Conservation (phyloP, 2,113 vertebrate genomes). For the Proterorhinus semilunaris region DNA sequence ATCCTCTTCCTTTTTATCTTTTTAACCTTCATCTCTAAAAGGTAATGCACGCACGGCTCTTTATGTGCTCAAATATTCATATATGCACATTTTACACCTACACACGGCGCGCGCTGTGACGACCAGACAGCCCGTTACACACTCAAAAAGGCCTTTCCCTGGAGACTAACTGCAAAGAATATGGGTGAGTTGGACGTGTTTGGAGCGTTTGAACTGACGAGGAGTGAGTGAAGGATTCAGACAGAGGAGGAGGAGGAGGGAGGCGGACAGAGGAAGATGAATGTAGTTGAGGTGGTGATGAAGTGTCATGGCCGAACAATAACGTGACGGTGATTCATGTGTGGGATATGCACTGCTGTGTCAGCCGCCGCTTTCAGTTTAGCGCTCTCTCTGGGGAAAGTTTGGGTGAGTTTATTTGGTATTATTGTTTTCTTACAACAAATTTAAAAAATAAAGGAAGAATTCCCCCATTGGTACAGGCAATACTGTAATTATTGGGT, state of each 20-base stretch:
- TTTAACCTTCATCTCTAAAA: constrained; percentile 24
- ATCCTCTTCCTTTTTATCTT: not conserved
- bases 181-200: constrained; percentile 55
- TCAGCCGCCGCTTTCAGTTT: constrained; percentile 25
- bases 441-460: too few species aligned
- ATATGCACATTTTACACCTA: constrained; percentile 65
- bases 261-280: constrained; percentile 40
- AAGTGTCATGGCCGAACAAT: constrained; percentile 52
- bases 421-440: not conserved
- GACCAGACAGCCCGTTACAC: constrained; percentile 70
- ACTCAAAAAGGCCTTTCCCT: constrained; percentile 59
- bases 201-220: constrained; percentile 43
- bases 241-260: constrained; percentile 15
- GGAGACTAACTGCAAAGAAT: constrained; percentile 47
- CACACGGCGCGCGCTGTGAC: constrained; percentile 54
- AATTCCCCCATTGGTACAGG: not conserved
- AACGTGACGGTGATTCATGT: constrained; percentile 35
- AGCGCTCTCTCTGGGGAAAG: constrained; percentile 8
- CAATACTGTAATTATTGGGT: not conserved
- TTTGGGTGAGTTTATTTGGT: constrained; percentile 2
- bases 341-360: constrained; percentile 3
- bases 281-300: constrained; percentile 57
- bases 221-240: constrained; percentile 56
- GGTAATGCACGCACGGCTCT: constrained; percentile 42
- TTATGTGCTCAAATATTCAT: constrained; percentile 66